phyloP scores from a whole-genome alignment of 1,140 invertebrate species.

The Eubasilissa regina region DNA sequence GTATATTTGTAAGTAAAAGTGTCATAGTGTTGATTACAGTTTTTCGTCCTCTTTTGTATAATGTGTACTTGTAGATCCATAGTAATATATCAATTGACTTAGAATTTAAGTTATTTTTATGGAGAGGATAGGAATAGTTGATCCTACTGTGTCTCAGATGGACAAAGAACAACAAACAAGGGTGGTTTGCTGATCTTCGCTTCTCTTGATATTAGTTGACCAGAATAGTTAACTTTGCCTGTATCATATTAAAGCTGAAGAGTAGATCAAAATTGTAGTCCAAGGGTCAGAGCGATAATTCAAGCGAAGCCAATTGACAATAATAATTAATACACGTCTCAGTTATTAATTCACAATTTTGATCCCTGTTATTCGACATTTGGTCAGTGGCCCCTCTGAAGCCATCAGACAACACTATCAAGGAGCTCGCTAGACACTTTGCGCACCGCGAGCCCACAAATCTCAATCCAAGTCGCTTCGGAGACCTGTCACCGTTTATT shows the following conservation, averaged over 20 bases:
- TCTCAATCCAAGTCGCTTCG: no score
- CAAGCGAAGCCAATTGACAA: no score
- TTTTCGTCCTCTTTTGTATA: constrained; percentile 9
- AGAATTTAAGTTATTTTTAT: constrained; percentile 8
- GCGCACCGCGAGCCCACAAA: no score
- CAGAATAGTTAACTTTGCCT: not conserved
- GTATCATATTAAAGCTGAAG: not conserved
- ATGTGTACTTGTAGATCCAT: not conserved
- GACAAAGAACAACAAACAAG: not conserved
- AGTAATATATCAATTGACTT: constrained; percentile 3
- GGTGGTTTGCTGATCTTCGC: not conserved
- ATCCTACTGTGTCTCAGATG: not conserved
- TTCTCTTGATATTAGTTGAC: no score
- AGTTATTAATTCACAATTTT: no score
- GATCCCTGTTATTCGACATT: no score
- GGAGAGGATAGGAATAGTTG: not conserved
- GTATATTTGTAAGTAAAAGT: not conserved
- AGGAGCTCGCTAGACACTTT: no score
- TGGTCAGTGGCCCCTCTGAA: no score
- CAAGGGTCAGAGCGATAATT: not conserved
- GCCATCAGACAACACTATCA: no score
- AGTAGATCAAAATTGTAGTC: not conserved
- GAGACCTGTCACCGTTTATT: no score
- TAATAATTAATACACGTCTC: no score
- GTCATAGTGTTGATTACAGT: not conserved